These are phyloP conservation scores for Pygocentrus nattereri DNA, from an alignment of 2,797 vertebrate species.

Conservation along the genomic window DNA sequence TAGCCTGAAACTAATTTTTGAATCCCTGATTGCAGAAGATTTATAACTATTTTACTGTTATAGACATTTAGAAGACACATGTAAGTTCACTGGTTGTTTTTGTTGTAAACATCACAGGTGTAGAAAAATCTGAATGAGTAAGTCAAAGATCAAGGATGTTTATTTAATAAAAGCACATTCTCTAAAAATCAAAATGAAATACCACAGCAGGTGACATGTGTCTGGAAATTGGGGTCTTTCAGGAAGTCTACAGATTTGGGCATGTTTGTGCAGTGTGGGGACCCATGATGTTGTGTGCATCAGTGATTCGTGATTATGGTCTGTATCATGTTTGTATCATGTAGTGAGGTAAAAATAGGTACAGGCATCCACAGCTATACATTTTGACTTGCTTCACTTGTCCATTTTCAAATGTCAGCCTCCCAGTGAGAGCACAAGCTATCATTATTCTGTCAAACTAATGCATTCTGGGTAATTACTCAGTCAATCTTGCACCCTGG, in stretches of 20 bases:
- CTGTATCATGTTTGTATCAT: not conserved
- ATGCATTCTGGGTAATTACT: slow-evolving; percentile 15
- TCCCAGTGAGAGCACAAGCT: slow-evolving; percentile 18
- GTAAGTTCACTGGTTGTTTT: too few species aligned
- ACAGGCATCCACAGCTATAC: not conserved
- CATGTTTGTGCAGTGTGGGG: not conserved
- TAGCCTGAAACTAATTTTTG: too few species aligned
- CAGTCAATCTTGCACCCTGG: slow-evolving; percentile 23
- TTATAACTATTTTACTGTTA: too few species aligned
- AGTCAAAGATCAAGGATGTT: not conserved
- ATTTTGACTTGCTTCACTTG: slow-evolving; percentile 15
- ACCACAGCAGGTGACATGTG: not conserved
- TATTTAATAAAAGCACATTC: not conserved
- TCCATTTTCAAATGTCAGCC: not conserved
- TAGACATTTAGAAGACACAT: too few species aligned
- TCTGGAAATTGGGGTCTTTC: not conserved
- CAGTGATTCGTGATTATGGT: not conserved
- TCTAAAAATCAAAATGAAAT: not conserved
- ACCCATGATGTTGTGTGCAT: not conserved
- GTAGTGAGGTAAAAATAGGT: slow-evolving; percentile 2
- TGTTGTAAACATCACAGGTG: too few species aligned
- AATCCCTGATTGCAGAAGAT: too few species aligned
- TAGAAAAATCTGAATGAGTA: too few species aligned
- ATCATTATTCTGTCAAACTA: slow-evolving; percentile 42
- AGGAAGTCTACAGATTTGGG: not conserved